A percentile compares a stretch with the other conserved stretches of the same genome.
Evolutionary conservation across 1,140 invertebrate genomes (phyloP).

Genomic region (Littorina saxatilis): DNA sequence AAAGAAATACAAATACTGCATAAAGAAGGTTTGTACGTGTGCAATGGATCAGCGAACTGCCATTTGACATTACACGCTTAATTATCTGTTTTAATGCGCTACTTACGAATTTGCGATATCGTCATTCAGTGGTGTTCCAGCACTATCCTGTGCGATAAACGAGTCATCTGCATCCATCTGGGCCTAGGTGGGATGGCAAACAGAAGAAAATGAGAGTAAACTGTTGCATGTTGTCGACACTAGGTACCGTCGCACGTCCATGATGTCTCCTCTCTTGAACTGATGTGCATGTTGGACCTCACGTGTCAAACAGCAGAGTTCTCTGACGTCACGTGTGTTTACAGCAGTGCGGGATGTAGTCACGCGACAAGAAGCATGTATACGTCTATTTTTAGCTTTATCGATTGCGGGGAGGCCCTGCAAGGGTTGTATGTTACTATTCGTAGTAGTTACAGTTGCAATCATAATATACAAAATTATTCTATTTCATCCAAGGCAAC

Average conservation of each 20-base stretch:
- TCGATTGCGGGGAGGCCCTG: neutral
- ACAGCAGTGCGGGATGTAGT: neutral
- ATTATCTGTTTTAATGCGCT: too few species aligned
- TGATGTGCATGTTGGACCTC: too few species aligned
- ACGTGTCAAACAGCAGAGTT: conserved; percentile 12
- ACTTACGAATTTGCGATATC: conserved; percentile 8
- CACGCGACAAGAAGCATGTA: conserved; percentile 17
- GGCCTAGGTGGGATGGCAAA: neutral
- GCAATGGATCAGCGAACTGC: too few species aligned
- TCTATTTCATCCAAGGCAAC: neutral
- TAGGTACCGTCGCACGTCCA: neutral
- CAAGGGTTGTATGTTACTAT: neutral
- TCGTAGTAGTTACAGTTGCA: too few species aligned
- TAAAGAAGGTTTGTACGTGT: too few species aligned
- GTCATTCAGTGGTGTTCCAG: neutral
- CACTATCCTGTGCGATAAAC: conserved; percentile 11
- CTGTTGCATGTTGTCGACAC: conserved; percentile 3
- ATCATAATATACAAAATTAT: neutral
- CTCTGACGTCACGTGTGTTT: conserved; percentile 23
- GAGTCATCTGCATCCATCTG: conserved; percentile 2
- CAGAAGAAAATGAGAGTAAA: neutral
- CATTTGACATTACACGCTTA: too few species aligned
- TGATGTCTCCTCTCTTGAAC: too few species aligned
- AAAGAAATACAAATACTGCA: too few species aligned
- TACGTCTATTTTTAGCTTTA: conserved; percentile 1